These are phyloP conservation scores for Tapirus indicus DNA, from an alignment of 2,797 vertebrate genomes.

Conservation along the genomic window DNA sequence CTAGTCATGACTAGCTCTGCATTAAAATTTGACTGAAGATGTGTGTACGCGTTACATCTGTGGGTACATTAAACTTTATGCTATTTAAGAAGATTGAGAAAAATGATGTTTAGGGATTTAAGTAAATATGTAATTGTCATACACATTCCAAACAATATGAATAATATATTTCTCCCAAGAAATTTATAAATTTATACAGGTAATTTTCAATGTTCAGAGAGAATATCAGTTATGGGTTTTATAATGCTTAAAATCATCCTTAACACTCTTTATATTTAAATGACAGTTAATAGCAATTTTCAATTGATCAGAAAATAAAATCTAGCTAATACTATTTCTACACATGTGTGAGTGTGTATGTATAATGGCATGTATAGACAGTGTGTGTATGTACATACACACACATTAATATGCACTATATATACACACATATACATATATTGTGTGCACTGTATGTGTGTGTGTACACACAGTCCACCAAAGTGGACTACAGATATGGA, in stretches of 20 bases:
- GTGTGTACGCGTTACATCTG: neutral
- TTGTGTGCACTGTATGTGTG: rapidly evolving
- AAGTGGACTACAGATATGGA: neutral
- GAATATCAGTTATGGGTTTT: neutral
- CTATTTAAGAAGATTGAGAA: neutral
- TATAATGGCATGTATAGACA: neutral
- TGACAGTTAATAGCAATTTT: neutral
- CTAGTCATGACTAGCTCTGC: neutral
- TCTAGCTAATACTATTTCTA: neutral
- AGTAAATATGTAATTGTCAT: neutral
- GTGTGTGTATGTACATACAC: neutral
- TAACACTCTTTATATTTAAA: neutral
- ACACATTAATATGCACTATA: neutral
- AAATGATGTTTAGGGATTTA: neutral
- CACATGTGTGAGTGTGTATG: neutral
- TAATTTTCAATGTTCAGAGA: constrained; percentile 25
- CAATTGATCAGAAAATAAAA: constrained; percentile 5
- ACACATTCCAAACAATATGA: neutral
- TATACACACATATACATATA: neutral
- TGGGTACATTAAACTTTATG: neutral
- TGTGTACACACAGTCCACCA: neutral
- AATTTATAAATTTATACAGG: neutral
- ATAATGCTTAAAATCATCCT: constrained; percentile 7
- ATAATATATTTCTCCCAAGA: neutral
- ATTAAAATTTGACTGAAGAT: neutral